Evolutionary conservation across 2,888 invertebrate genomes (phyloP).

Genomic region (Xanthostigma xanthostigma): DNA sequence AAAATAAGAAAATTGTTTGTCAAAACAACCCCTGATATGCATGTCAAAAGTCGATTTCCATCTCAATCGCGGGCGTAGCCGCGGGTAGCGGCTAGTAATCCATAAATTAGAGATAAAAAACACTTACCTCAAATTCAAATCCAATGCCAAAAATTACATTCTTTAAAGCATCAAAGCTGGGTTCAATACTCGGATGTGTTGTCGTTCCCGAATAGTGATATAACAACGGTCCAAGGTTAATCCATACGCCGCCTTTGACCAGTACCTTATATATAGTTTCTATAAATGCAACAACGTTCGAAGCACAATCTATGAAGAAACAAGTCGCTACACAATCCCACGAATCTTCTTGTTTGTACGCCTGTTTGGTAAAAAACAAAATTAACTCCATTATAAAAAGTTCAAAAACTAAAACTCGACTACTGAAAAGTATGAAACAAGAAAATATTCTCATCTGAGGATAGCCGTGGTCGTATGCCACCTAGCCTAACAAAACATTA

Average conservation of each 20-base stretch:
- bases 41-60: too few relatives aligned
- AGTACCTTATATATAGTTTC: slow-evolving; percentile 83
- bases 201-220: slow-evolving; percentile 83
- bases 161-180: slow-evolving; percentile 71
- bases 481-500: too few relatives aligned
- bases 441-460: too few relatives aligned
- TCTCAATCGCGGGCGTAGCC: too few relatives aligned
- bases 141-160: slow-evolving; percentile 69
- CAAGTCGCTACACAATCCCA: slow-evolving; percentile 94
- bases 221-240: slow-evolving; percentile 81
- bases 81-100: too few relatives aligned
- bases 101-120: not conserved
- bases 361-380: slow-evolving; percentile 32
- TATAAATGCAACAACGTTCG: slow-evolving; percentile 88
- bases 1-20: too few relatives aligned
- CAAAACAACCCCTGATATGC: too few relatives aligned
- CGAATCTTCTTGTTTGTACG: slow-evolving; percentile 51
- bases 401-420: too few relatives aligned
- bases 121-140: slow-evolving; percentile 55
- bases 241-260: slow-evolving; percentile 79
- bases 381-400: slow-evolving; percentile 7
- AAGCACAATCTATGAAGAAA: slow-evolving; percentile 97
- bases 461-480: too few relatives aligned
- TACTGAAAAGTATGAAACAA: too few relatives aligned
- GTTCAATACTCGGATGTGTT: slow-evolving; percentile 81